These are phyloP conservation scores for Crotalus viridis DNA, from an alignment of 2,113 vertebrate species.

Conservation along the genomic window DNA sequence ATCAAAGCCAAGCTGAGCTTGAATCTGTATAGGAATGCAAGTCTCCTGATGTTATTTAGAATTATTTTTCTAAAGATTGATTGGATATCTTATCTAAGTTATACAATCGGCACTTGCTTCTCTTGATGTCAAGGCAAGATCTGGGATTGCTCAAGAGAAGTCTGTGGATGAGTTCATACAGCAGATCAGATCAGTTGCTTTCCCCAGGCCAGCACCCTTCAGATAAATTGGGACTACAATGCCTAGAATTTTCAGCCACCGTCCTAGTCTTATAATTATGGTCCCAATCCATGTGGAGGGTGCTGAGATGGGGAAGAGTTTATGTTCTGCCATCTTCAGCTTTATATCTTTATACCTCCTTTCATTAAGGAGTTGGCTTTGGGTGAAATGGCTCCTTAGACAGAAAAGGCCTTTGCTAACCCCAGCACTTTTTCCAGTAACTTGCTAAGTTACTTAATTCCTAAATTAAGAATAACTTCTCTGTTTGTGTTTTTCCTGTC, in stretches of 20 bases:
- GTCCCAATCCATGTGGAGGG: background rate
- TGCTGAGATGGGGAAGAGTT: background rate
- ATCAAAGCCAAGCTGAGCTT: background rate
- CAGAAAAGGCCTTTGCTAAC: background rate
- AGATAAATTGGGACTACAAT: background rate
- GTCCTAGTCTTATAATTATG: background rate
- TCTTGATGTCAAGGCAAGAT: background rate
- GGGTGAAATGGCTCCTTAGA: background rate
- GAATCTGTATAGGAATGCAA: no score
- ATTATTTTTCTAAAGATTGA: background rate
- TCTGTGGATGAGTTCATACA: background rate
- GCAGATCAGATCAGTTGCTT: background rate
- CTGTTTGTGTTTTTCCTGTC: background rate
- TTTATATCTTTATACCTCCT: background rate
- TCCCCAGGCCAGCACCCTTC: background rate
- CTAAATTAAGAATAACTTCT: background rate
- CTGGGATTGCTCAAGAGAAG: background rate
- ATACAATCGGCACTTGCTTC: background rate
- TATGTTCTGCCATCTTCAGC: background rate
- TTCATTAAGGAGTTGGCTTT: background rate
- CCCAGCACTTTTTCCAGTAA: background rate
- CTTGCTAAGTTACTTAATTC: background rate
- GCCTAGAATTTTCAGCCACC: background rate
- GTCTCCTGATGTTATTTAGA: background rate
- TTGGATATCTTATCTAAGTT: background rate